Evolutionary conservation across 2,797 vertebrate genomes (phyloP), one percentile per base, ranked within the genome.

Genomic region (Halcyon leucocephala): DNA sequence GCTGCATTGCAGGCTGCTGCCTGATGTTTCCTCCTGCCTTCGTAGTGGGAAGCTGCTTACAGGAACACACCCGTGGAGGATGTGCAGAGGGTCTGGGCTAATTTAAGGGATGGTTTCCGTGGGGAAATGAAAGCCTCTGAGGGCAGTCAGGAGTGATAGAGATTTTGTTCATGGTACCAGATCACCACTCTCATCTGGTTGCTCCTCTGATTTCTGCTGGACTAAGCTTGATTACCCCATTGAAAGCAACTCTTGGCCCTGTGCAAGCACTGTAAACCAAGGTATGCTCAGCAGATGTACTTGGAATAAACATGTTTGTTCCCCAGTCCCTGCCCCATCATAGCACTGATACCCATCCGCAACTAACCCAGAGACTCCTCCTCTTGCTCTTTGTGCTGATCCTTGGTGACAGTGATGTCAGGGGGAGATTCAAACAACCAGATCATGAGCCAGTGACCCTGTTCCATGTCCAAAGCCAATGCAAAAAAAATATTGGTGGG

Each of bases 1-100:
- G 55, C 71, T 85, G 58, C 28, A 8, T 9, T 90, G 60, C 31
- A 76, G 84, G 62, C 89, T 91, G 51, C 74, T 90, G 80, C 74
- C 71, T 80, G 90, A 61, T 85, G 85, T 80, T 73, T 31, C 60
- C 14, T 87, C 37, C 82, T 87, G 51, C 39, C n/a, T 66, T 83
- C 35, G 3, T 3, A 35, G 41, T 35, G 46, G 44, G 62, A 92
- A 95, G 33, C n/a, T 78, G 18, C 66, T 83, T 48, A 67, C 6
- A 22, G 54, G 54, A 83, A 55, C 19, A 39, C 0, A 0, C 10
- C 72, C 4, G 1, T 8, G 10, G 28, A 64, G 20, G 14, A 28
- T 1, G 15, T n/a, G 18, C 60, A 26, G 65, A 81, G 20, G 35
- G n/a, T 51, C 89, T 39, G 35, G 60, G 41, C 51, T 89, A 62